Base-by-base conservation (phyloP, 1,140 invertebrate genomes). In the Reticulitermes speratus region DNA sequence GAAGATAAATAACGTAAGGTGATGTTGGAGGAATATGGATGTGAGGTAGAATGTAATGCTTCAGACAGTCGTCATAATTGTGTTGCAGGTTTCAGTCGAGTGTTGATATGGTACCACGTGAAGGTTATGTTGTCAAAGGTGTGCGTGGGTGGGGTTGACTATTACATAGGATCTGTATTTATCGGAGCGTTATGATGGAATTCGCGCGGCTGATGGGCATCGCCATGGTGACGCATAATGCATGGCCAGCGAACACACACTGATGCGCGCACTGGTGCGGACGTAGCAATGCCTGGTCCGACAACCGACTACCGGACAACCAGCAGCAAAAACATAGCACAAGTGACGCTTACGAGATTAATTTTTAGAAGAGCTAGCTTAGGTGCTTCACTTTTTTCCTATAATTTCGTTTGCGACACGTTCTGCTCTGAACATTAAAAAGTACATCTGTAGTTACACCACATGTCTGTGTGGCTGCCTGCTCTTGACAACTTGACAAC, bases 171-270 rank as follows among this genome's bases (percentile, higher is more conserved):
- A 55, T 84, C 84, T 65, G 45, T 52, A 59, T 65, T 84, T 65
- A 84, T 65, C 84, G 59, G 84, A 55, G 84, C 84, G 84, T 65
- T 30, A 84, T 84, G 84, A 84, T 84, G 84, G 84, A 55, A 84
- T 84, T 84, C n/a, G 84, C n/a, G 84, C 84, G 84, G 45, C 48
- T 84, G 45, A 55, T 84, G 84, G n/a, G 48, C 84, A 84, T 84
- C 84, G 19, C 84, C 84, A 84, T 84, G 84, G 59, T 65, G 59
- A 84, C 48, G 48, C 84, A 84, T 55, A 84, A 84, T 65, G 84
- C 84, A 55, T 84, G 84, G 45, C 84, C 84, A 84, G 84, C 44
- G 84, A 84, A n/a, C 84, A 55, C 25, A 55, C 48, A 83, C 65
- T 30, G n/a, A 8, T 75, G 65, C 65, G n/a, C 9, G 65, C 16